Evolutionary conservation across 2,797 vertebrate species (phyloP), one percentile per base, ranked within the genome.

Genomic region (Phrynocephalus guinanensis): DNA sequence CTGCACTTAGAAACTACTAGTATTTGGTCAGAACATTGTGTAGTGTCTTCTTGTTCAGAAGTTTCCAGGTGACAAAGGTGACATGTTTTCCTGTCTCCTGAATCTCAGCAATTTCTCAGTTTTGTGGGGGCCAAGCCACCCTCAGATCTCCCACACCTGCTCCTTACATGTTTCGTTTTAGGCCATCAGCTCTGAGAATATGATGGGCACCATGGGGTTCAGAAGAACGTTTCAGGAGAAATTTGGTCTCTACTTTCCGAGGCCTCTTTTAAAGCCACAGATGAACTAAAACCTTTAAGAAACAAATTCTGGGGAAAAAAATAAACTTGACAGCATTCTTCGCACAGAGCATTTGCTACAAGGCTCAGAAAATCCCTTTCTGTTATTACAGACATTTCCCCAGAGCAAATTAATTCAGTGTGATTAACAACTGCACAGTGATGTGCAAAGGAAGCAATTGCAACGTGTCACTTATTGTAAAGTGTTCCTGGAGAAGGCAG

Each of bases 361-460:
- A 84, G 30, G 44, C 15, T 33, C n/a, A 44, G 63, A 60, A 71
- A 82, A 73, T 86, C 48, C 75, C 38, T 24, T 71, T 66, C 50
- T 78, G 50, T 75, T 60, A 10, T 70, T 63, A 48, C 15, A 10
- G 52, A 33, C 44, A 33, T n/a, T 33, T 7, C 71, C 30, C 30
- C n/a, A 33, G 16, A 72, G 84, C 16, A 79, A 86, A 86, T 79
- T 76, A 86, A 83, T 83, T 83, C 80, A 83, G 75, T 72, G 73
- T 73, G 80, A 89, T 89, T 89, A 89, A 86, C 88, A 83, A 86
- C 81, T 67, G 50, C 66, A 73, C 79, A 79, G 67, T 86, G 84
- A 82, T 89, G 71, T 86, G 73, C 52, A 83, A 72, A 83, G 85
- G 80, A 86, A 83, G 84, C 56, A 79, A 38, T 79, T 75, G 30